Base-by-base conservation (phyloP, 2,797 vertebrate species). In the Sebastes nivosus region DNA sequence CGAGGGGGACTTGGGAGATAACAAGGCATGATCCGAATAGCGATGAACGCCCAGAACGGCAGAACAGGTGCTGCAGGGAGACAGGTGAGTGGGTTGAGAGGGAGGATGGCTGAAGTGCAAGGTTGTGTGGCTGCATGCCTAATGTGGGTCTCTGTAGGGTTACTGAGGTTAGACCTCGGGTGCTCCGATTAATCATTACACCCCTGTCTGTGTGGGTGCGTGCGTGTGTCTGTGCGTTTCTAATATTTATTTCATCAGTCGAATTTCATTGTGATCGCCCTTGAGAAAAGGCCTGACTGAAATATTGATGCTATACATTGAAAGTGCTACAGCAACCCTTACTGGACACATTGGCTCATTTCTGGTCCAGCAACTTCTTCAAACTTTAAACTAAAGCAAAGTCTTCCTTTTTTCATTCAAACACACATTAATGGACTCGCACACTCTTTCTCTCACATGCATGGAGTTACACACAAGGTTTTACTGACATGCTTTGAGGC, bases 121-220 rank as follows among this genome's bases (percentile, higher is more conserved):
- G 86, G 90, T 82, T 92, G 84, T 86, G 84, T 83, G 80, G 77
- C 89, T 89, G 93, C 87, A 93, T 93, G 83, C 69, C 72, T 88
- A 92, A 94, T 93, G 86, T 67, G 22, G 14, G 54, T 25, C 54
- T 86, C 77, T 80, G 67, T 64, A 79, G 68, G 89, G 89, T 87
- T 73, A 85, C 76, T 73, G 59, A 81, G 87, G 89, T 89, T 87
- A 88, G 84, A 87, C 75, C 78, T 84, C 69, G 78, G 87, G 66
- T 90, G 77, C 68, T 73, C 75, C 61, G 59, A 93, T 93, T 94
- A 93, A 95, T 93, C 87, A 89, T 92, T 90, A 91, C 82, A 87
- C 42, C 67, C 16, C 24, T 64, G 77, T 68, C 38, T 75, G 36
- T 79, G 70, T 58, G 71, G 60, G 50, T 77, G 71, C 4, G 22